Base-by-base conservation (phyloP, 2,113 vertebrate genomes). In the Rousettus leschenaultii region DNA sequence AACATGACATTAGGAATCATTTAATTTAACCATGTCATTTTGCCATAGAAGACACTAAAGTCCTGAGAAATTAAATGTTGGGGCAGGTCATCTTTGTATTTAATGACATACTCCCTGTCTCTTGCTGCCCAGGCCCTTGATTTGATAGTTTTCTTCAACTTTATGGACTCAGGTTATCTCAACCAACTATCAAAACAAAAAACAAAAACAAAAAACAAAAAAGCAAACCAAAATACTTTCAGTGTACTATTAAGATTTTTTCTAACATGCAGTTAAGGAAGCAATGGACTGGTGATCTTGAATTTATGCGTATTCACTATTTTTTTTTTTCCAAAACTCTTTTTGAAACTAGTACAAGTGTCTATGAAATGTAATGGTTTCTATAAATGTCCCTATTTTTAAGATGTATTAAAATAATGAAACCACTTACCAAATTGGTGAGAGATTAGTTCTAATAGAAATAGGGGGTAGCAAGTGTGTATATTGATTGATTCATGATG, bases 401-500 rank as follows among this genome's bases (percentile, higher is more conserved):
- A 73, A 86, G 53, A 18, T 19, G 33, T 48, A 80, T 30, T 63
- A 68, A 95, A 68, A 88, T 53, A 94, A 92, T 78, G 66, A 82
- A 95, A 73, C n/a, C 40, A 61, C 22, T 91, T 33, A n/a, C 35
- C 33, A 71, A 57, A 78, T 65, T 92, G 30, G 59, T 93, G 74
- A n/a, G 57, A 91, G 85, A 75, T 77, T 79, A 91, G 80, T 86
- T n/a, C 48, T 43, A 82, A 40, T 57, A 89, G 66, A 96, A 95
- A 70, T 38, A n/a, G 19, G 61, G 14, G 3, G 24, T 74, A 63
- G n/a, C 40, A 18, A 86, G 14, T 78, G 7, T 78, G 9, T 22
- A 45, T 77, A 51, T 45, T 65, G 70, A 96, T 95, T 57, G 40
- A 45, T 19, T 28, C 26, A 74, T 91, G 53, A 68, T 92, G 89